Conservation (phyloP, 2,888 invertebrate genomes). For the Aspidiotus rigidus region DNA sequence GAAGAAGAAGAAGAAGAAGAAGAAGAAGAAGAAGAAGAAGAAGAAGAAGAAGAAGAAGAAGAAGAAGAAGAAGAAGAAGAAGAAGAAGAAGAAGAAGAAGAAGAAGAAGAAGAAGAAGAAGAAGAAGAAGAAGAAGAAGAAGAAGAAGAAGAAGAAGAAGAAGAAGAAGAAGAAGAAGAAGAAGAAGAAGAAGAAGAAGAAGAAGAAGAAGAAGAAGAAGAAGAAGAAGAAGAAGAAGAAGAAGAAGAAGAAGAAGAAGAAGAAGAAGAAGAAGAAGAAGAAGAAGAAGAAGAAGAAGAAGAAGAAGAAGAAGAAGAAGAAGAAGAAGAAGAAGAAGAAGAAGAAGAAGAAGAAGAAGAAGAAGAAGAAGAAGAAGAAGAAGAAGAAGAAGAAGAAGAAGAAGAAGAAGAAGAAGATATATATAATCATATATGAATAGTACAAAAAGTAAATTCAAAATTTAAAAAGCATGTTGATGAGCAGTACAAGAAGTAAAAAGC, state of each 20-base stretch:
- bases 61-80: too few species aligned
- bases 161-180: neutral
- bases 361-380: neutral
- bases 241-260: neutral
- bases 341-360: conserved; percentile 1
- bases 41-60: too few species aligned
- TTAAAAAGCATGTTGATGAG: too few species aligned
- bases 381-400: neutral
- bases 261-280: neutral
- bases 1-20: too few species aligned
- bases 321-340: neutral
- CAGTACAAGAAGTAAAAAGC: too few species aligned
- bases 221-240: neutral
- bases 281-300: too few species aligned
- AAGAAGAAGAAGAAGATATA: neutral
- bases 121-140: too few species aligned
- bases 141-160: neutral
- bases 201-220: neutral
- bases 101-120: too few species aligned
- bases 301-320: neutral
- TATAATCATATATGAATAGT: neutral
- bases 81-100: too few species aligned
- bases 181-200: neutral
- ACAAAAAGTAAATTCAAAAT: too few species aligned
- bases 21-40: too few species aligned